These are phyloP conservation scores for Cyprinodon tularosa DNA, from an alignment of 2,113 vertebrate species.

Conservation along the genomic window DNA sequence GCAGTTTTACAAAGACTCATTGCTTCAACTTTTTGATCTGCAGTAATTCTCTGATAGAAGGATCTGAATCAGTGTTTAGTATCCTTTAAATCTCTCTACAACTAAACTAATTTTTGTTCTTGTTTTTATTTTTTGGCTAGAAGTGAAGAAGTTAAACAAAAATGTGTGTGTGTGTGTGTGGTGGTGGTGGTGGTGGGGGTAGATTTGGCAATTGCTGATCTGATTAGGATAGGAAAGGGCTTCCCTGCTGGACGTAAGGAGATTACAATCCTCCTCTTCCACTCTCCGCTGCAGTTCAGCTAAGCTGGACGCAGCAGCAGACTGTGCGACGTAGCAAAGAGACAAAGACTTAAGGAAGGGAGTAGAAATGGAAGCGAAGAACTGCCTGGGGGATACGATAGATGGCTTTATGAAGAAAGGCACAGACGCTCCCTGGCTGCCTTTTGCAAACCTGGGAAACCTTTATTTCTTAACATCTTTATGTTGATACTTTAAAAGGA, in stretches of 20 bases:
- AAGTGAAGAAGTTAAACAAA: background rate
- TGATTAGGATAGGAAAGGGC: constrained; percentile 78
- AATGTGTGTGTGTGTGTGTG: too few species aligned
- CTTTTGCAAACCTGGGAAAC: background rate
- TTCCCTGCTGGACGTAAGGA: constrained; percentile 73
- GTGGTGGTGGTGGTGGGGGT: background rate
- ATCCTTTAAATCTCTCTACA: background rate
- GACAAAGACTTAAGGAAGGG: constrained; percentile 15
- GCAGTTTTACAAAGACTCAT: background rate
- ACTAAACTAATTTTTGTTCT: background rate
- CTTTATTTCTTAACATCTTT: background rate
- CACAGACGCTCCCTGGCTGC: background rate
- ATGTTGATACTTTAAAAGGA: background rate
- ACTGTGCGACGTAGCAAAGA: constrained; percentile 32
- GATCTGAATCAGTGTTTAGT: background rate
- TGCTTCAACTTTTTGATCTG: background rate
- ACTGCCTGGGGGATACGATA: constrained; percentile 12
- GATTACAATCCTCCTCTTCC: constrained; percentile 63
- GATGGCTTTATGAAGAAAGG: constrained; percentile 1
- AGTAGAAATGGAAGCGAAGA: constrained; percentile 39
- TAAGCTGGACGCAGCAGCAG: constrained; percentile 54
- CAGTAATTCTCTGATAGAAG: background rate
- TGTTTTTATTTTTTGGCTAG: background rate
- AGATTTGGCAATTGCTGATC: constrained; percentile 56
- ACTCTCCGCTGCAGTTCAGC: constrained; percentile 14